Conservation (phyloP, 2,888 invertebrate species). For the Drosophila acutilabella region DNA sequence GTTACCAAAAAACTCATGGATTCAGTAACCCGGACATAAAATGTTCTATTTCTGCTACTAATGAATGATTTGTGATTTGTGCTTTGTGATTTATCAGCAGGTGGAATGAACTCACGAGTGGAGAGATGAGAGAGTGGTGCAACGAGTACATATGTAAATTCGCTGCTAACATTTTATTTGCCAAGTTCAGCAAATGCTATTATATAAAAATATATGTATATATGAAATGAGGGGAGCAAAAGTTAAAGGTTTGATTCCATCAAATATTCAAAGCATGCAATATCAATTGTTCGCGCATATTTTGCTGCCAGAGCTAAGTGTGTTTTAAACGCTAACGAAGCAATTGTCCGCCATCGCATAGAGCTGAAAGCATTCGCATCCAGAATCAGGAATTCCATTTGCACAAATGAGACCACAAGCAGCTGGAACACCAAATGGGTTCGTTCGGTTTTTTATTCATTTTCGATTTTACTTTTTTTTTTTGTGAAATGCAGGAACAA, state of each 20-base stretch:
- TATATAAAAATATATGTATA: conserved; percentile 20
- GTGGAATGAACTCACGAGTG: conserved; percentile 42
- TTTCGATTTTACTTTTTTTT: neutral
- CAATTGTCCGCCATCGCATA: conserved; percentile 57
- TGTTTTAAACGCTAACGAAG: conserved; percentile 72
- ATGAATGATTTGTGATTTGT: conserved; percentile 40
- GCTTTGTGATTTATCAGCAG: conserved; percentile 56
- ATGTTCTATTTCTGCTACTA: conserved; percentile 55
- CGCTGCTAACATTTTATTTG: conserved; percentile 51
- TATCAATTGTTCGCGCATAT: conserved; percentile 43
- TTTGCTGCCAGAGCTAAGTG: conserved; percentile 41
- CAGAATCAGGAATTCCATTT: neutral
- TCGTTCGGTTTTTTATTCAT: too few relatives aligned
- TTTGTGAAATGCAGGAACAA: neutral
- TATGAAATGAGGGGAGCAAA: conserved; percentile 12
- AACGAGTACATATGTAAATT: conserved; percentile 51
- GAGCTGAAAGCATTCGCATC: neutral
- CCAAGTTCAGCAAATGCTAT: conserved; percentile 52
- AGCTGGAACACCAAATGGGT: neutral
- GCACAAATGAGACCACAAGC: conserved; percentile 1
- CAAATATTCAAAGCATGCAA: conserved; percentile 62
- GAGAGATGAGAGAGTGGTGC: too few relatives aligned
- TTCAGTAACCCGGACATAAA: conserved; percentile 17
- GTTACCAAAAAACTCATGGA: conserved; percentile 51
- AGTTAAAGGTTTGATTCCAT: conserved; percentile 62